These are phyloP conservation scores for Dicerorhinus sumatrensis DNA, from an alignment of 2,113 vertebrate genomes.

Conservation along the genomic window DNA sequence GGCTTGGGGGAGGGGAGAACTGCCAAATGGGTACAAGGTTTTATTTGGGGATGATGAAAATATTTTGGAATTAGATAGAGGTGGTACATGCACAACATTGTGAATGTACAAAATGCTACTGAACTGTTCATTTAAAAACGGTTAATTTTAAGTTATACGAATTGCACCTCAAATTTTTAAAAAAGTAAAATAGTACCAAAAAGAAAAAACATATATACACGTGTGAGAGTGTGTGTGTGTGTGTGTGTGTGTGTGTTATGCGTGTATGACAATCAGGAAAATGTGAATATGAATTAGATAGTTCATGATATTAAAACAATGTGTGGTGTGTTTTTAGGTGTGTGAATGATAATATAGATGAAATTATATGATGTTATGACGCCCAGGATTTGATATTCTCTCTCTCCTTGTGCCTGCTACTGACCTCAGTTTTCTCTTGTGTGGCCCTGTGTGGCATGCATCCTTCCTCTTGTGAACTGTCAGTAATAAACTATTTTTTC, in stretches of 20 bases:
- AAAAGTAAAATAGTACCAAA: neutral
- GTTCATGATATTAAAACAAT: neutral
- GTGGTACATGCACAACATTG: neutral
- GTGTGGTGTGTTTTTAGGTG: neutral
- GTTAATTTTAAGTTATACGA: neutral
- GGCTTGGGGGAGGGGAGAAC: neutral
- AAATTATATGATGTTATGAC: neutral
- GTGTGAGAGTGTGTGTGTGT: neutral
- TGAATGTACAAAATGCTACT: neutral
- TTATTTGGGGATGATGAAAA: neutral
- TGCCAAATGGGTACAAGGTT: neutral
- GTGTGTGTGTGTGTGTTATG: neutral
- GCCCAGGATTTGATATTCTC: neutral
- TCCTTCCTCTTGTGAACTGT: neutral
- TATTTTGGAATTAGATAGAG: neutral
- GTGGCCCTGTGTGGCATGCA: neutral
- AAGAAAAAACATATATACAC: neutral
- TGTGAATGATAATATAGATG: neutral
- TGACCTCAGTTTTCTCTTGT: neutral
- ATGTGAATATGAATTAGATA: neutral
- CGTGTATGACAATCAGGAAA: neutral
- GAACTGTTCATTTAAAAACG: neutral
- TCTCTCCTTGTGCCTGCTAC: neutral
- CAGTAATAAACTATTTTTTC: neutral
- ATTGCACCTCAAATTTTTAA: neutral